Evolutionary conservation across 2,797 vertebrate species (phyloP).

Genomic region (Lithobates sylvaticus): DNA sequence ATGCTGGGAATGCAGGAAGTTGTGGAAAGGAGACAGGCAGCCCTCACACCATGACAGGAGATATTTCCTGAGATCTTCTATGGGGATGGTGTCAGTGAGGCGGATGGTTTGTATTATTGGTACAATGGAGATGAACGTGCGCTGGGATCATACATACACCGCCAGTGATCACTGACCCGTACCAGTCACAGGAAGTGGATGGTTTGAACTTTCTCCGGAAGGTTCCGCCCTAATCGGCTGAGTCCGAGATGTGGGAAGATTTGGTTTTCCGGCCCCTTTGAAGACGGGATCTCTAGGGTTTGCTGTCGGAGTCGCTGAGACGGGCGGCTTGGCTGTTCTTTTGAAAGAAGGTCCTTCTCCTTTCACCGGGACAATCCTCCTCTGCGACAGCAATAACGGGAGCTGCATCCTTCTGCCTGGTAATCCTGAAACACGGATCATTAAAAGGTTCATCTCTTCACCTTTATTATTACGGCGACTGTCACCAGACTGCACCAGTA

Average conservation of each 20-base stretch:
- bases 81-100: too few species aligned
- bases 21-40: too few species aligned
- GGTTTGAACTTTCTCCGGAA: neutral
- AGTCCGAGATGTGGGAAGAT: neutral
- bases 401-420: neutral
- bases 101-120: too few species aligned
- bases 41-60: too few species aligned
- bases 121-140: too few species aligned
- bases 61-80: too few species aligned
- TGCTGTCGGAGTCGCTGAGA: neutral
- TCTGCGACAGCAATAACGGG: neutral
- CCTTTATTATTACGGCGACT: too few species aligned
- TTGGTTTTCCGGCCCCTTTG: neutral
- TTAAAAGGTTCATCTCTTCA: too few species aligned
- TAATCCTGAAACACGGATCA: constrained; percentile 4
- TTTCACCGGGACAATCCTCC: neutral
- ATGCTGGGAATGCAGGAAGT: too few species aligned
- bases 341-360: neutral
- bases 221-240: neutral
- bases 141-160: neutral
- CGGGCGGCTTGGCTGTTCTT: neutral
- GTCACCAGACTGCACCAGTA: neutral
- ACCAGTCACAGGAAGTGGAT: neutral
- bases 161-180: neutral
- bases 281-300: neutral